Percentiles rank a stretch among this genome's conserved stretches.
phyloP scores from a whole-genome alignment of 2,888 invertebrate genomes.

The Saturnia pavonia region DNA sequence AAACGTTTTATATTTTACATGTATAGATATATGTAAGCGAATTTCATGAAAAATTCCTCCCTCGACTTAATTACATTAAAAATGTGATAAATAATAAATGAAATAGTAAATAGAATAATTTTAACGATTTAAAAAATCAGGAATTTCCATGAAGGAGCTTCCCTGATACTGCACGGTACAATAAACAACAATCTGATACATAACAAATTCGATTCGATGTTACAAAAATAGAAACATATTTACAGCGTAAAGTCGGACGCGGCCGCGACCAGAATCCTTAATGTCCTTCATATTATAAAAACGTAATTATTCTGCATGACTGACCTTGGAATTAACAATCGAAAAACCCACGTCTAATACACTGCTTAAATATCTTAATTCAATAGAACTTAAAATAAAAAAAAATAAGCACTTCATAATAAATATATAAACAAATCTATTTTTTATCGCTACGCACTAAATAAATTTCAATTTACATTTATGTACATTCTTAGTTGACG shows the following conservation, averaged over 20 bases:
- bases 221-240: neutral
- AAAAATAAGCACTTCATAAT: no score
- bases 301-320: neutral
- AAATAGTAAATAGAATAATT: neutral
- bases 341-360: neutral
- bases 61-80: no score
- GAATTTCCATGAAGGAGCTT: neutral
- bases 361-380: neutral
- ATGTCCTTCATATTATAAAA: neutral
- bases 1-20: no score
- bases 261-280: neutral
- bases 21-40: no score
- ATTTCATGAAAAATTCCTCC: no score
- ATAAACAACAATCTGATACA: neutral
- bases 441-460: no score
- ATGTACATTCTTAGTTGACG: no score
- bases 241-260: neutral
- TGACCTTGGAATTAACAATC: neutral
- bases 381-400: no score
- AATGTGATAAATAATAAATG: neutral
- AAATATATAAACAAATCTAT: no score
- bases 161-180: neutral
- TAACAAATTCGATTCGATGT: neutral
- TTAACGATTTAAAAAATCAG: neutral
- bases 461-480: no score